phyloP scores from a whole-genome alignment of 2,797 vertebrate genomes.

The Paratrypauchen microcephalus region DNA sequence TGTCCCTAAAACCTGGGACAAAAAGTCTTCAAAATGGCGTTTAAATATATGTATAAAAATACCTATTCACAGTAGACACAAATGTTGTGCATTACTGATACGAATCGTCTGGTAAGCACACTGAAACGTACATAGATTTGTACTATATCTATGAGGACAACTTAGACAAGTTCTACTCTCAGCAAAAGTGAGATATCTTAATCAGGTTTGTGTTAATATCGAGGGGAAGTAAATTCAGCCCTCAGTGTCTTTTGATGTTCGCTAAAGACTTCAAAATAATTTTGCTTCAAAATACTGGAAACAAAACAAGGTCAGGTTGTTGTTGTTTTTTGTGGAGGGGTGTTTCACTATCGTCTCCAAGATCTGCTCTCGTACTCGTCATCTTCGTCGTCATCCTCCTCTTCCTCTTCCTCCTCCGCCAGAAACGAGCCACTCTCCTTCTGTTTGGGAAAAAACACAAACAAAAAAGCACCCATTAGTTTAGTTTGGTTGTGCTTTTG shows the following conservation, averaged over 20 bases:
- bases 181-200: conserved; percentile 77
- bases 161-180: conserved; percentile 70
- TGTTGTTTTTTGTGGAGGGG: conserved; percentile 21
- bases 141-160: conserved; percentile 71
- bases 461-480: background rate
- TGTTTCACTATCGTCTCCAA: conserved; percentile 88
- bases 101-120: conserved; percentile 75
- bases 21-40: conserved; percentile 51
- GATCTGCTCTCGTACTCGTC: conserved; percentile 95
- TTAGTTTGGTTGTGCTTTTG: background rate
- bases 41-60: conserved; percentile 78
- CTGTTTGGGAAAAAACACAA: conserved; percentile 59
- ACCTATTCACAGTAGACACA: conserved; percentile 82
- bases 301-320: conserved; percentile 46
- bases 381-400: conserved; percentile 88
- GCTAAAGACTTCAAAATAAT: conserved; percentile 57
- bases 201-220: conserved; percentile 54
- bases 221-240: conserved; percentile 51
- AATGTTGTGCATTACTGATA: conserved; percentile 79
- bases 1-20: conserved; percentile 55
- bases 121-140: conserved; percentile 65
- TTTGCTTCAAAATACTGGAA: conserved; percentile 73
- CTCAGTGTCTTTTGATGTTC: conserved; percentile 47
- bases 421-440: conserved; percentile 87
- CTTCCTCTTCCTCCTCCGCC: conserved; percentile 92